phyloP scores from a whole-genome alignment of 2,888 invertebrate species.

The Lysandra bellargus region DNA sequence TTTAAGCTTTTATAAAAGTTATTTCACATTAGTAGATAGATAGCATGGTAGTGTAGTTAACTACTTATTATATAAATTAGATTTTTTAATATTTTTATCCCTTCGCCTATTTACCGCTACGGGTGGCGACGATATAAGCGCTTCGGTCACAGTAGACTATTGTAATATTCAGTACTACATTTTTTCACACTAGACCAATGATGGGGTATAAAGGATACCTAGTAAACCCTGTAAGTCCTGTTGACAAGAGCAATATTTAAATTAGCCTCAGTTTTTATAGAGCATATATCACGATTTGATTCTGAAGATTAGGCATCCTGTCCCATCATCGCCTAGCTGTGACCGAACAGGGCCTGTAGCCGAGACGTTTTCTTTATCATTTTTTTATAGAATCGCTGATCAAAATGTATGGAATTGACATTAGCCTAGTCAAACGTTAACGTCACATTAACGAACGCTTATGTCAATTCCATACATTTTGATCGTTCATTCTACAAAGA shows the following conservation, averaged over 20 bases:
- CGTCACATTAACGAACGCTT: no score
- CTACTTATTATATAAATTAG: neutral
- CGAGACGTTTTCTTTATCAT: no score
- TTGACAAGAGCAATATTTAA: no score
- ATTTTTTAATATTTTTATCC: neutral
- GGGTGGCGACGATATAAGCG: neutral
- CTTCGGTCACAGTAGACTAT: neutral
- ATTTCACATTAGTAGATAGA: slow-evolving; percentile 19
- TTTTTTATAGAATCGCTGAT: no score
- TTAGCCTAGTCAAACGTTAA: no score
- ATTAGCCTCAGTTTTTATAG: neutral
- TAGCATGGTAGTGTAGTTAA: slow-evolving; percentile 35
- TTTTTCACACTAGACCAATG: neutral
- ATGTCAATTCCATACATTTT: no score
- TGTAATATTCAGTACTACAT: neutral
- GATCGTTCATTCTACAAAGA: no score
- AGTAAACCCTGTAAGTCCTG: neutral
- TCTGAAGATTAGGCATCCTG: no score
- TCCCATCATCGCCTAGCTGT: no score
- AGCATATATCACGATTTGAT: neutral
- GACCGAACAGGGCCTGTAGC: no score
- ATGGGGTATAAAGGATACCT: neutral
- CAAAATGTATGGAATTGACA: no score
- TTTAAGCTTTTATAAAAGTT: slow-evolving; percentile 13
- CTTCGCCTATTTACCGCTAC: neutral